A percentile compares a stretch with the other conserved stretches of the same genome.
Conservation (phyloP, 2,888 invertebrate species). For the Autographa pulchrina region DNA sequence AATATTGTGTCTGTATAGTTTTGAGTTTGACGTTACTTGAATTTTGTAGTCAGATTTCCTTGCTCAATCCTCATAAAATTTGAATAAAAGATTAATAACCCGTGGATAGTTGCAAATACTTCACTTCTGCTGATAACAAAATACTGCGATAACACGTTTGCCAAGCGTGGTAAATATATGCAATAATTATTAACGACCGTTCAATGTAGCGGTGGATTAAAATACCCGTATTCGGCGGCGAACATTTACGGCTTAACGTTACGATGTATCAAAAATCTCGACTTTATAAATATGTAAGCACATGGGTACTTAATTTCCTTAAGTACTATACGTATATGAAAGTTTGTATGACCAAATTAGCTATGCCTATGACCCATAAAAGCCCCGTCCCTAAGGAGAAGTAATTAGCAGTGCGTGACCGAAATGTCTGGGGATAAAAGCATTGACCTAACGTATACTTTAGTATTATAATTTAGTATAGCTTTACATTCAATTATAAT, state of each 20-base stretch:
- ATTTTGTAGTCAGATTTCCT: neutral
- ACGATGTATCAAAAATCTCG: conserved; percentile 3
- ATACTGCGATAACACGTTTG: conserved; percentile 2
- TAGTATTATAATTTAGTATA: no score
- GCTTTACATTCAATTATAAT: conserved; percentile 37
- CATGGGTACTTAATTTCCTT: neutral
- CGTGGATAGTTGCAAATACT: neutral
- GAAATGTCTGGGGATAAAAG: conserved; percentile 65
- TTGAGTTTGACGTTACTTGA: neutral
- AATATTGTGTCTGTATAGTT: neutral
- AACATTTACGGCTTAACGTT: conserved; percentile 1
- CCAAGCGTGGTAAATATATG: conserved; percentile 9
- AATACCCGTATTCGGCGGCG: conserved; percentile 7
- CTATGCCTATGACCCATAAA: conserved; percentile 45
- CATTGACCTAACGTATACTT: conserved; percentile 66
- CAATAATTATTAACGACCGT: conserved; percentile 10
- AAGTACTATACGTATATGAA: neutral
- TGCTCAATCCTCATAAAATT: conserved; percentile 2
- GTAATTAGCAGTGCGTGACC: conserved; percentile 72
- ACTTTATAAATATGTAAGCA: neutral
- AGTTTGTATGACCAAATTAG: conserved; percentile 39
- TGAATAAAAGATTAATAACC: neutral
- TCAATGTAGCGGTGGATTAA: conserved; percentile 8
- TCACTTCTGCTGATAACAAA: conserved; percentile 6
- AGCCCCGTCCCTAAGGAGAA: conserved; percentile 59